A percentile compares a stretch with the other conserved stretches of the same genome.
Evolutionary conservation across 2,888 invertebrate species (phyloP).

Genomic region (Quadroppia sp.): DNA sequence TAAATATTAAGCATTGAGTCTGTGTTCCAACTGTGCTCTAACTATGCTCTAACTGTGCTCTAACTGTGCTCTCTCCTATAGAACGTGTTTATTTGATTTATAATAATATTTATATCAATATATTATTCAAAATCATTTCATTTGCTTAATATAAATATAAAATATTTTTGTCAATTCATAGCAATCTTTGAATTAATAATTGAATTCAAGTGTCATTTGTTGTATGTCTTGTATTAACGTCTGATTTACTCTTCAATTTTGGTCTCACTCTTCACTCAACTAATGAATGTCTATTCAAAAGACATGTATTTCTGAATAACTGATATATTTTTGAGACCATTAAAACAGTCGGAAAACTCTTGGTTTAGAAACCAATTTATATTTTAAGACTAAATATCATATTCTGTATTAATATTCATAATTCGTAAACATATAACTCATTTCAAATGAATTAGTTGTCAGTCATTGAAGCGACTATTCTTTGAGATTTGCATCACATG

Average conservation of each 20-base stretch:
- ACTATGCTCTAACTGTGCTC: too few relatives aligned
- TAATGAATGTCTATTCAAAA: neutral
- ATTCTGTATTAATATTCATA: neutral
- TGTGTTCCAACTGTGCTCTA: too few relatives aligned
- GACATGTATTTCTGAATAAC: neutral
- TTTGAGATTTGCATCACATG: too few relatives aligned
- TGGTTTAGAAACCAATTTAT: neutral
- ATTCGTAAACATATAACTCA: neutral
- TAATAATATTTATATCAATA: neutral
- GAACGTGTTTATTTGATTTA: too few relatives aligned
- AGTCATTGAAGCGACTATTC: too few relatives aligned
- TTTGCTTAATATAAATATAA: too few relatives aligned
- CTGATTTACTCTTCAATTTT: slow-evolving; percentile 8
- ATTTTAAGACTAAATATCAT: neutral
- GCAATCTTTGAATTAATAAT: too few relatives aligned
- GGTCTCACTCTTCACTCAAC: neutral
- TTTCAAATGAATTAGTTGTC: too few relatives aligned
- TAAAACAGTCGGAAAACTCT: neutral
- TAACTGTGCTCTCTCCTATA: too few relatives aligned
- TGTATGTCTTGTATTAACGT: neutral
- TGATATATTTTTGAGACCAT: neutral
- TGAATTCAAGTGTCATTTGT: neutral
- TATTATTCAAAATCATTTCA: neutral
- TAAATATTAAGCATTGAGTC: too few relatives aligned
- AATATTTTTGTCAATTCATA: too few relatives aligned